Conservation (phyloP, 1,140 invertebrate species). For the Helicoverpa zea region DNA sequence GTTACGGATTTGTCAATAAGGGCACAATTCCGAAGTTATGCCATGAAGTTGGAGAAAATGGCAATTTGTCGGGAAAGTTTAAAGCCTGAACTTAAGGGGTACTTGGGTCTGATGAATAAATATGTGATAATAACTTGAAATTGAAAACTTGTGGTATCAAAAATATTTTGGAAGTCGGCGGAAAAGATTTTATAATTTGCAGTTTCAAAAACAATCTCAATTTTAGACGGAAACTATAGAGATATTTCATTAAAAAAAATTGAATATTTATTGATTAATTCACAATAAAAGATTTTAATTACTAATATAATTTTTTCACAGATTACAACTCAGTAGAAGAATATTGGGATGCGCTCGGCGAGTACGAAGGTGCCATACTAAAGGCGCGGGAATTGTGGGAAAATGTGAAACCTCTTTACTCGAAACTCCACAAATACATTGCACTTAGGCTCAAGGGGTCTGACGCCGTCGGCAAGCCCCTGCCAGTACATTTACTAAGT, state of each 20-base stretch:
- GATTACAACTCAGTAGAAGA: slow-evolving; percentile 79
- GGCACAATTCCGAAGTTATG: slow-evolving; percentile 12
- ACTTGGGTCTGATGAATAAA: not conserved
- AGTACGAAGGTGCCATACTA: slow-evolving; percentile 85
- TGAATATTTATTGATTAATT: no score
- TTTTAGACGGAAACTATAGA: no score
- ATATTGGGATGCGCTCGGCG: slow-evolving; percentile 88
- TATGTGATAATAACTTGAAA: slow-evolving; percentile 6
- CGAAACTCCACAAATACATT: slow-evolving; percentile 87
- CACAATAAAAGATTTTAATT: no score
- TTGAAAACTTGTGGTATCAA: no score
- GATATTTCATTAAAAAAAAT: no score
- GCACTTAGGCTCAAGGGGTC: slow-evolving; percentile 72
- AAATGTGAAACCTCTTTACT: slow-evolving; percentile 85
- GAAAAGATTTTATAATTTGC: no score
- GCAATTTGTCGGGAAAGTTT: slow-evolving; percentile 6
- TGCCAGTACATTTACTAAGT: slow-evolving; percentile 88
- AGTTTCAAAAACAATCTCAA: no score
- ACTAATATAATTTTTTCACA: slow-evolving; percentile 62
- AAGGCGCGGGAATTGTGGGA: slow-evolving; percentile 86
- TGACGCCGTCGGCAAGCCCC: slow-evolving; percentile 73
- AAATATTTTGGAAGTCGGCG: no score
- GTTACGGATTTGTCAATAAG: slow-evolving; percentile 39
- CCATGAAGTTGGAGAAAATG: slow-evolving; percentile 23
- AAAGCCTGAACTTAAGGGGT: not conserved